Base-by-base conservation (phyloP, 1,140 invertebrate species). In the Hylaeus volcanicus region DNA sequence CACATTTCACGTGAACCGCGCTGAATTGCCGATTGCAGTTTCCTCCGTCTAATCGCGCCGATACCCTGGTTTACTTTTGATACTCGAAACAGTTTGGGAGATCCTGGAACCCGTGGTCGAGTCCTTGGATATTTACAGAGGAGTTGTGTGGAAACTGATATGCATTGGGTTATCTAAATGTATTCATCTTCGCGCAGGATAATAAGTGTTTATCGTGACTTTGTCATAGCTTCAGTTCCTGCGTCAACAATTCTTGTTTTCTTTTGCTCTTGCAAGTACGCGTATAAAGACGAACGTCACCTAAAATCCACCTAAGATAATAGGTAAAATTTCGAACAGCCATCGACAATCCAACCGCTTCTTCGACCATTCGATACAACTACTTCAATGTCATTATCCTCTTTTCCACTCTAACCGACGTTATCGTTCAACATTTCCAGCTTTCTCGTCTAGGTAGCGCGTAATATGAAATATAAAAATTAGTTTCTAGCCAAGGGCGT, bases 401-500 rank as follows among this genome's bases (percentile, higher is more conserved):
- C 43, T 43, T 70, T 26, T 37, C 70, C 14, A 14, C 41, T 65
- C 65, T 56, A 26, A 48, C 41, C 11, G n/a, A 43, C 12, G 41
- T 72, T 45, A 56, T 73, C 56, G 75, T 45, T 63, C 26, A 26
- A 37, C 51, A 51, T 80, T 12, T 48, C 61, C 26, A 5, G 9
- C n/a, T 26, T 72, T 71, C 66, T 56, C 65, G 41, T 12, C 15
- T 58, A 37, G 15, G 15, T 26, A 15, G 9, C 0, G 39, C 11
- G 41, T 65, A 65, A 63, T 45, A 64, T 69, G 70, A 82, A 82
- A 77, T 81, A 81, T 77, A 82, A 75, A 66, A 82, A 70, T 82
- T 58, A 63, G 80, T 73, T 53, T 72, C 58, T 48, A 63, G 71
- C 77, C 77, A 71, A 70, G 60, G 84, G 74, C 73, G 37, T 39